These are phyloP conservation scores for Linnaemya tessellans DNA, from an alignment of 2,888 invertebrate genomes.

Conservation along the genomic window DNA sequence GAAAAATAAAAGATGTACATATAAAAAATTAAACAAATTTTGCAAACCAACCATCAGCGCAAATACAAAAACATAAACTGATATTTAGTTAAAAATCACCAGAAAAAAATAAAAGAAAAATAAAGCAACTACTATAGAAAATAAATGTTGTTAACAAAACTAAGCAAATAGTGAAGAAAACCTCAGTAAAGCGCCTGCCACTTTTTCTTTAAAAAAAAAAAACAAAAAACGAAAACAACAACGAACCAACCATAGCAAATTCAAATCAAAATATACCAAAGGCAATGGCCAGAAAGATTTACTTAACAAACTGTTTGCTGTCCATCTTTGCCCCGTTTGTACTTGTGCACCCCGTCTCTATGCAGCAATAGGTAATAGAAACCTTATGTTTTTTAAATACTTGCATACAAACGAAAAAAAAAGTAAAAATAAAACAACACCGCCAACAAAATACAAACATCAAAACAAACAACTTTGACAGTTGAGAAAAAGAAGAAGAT, in stretches of 20 bases:
- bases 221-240: neutral
- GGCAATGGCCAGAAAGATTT: conserved; percentile 37
- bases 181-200: conserved; percentile 38
- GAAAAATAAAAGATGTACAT: conserved; percentile 23
- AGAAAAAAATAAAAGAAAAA: conserved; percentile 1
- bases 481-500: conserved; percentile 49
- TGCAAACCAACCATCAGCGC: conserved; percentile 15
- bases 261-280: conserved; percentile 17
- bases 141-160: conserved; percentile 7
- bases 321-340: conserved; percentile 43
- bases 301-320: conserved; percentile 42
- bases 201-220: neutral
- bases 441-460: conserved; percentile 28
- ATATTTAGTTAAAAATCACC: conserved; percentile 23
- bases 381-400: conserved; percentile 58
- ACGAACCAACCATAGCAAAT: conserved; percentile 37
- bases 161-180: conserved; percentile 21
- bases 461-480: conserved; percentile 66
- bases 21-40: conserved; percentile 9
- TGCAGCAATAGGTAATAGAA: conserved; percentile 39
- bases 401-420: conserved; percentile 28
- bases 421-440: neutral
- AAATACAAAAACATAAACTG: conserved; percentile 37
- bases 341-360: neutral
- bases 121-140: conserved; percentile 29